Evolutionary conservation across 1,140 invertebrate species (phyloP).

Genomic region (Brachionus calyciflorus): DNA sequence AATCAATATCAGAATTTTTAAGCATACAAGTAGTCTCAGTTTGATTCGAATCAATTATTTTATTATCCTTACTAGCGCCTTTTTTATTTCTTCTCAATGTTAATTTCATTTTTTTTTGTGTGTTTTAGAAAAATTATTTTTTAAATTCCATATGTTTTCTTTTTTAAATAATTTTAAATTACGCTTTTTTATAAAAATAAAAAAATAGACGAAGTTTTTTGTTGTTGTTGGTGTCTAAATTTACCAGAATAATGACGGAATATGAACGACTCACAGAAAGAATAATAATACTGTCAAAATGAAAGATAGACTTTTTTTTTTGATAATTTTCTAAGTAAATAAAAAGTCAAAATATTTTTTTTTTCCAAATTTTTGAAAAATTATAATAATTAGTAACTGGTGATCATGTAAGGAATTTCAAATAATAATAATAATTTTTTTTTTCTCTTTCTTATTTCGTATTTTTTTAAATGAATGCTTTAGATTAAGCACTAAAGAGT

Average conservation of each 20-base stretch:
- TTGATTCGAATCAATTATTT: background rate
- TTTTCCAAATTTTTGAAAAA: no score
- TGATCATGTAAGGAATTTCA: no score
- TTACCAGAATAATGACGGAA: background rate
- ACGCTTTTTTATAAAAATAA: conserved; percentile 1
- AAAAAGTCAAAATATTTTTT: no score
- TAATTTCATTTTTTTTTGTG: conserved; percentile 43
- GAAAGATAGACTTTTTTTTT: conserved; percentile 32
- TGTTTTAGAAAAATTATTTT: no score
- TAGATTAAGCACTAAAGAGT: no score
- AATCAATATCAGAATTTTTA: background rate
- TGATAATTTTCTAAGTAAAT: conserved; percentile 13
- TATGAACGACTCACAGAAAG: no score
- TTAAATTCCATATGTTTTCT: background rate
- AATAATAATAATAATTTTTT: no score
- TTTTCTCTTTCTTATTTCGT: no score
- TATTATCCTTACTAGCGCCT: background rate
- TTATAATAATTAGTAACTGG: no score
- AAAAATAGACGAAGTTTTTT: background rate
- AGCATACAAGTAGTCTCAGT: background rate
- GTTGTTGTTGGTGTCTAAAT: background rate
- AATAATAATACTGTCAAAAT: conserved; percentile 27
- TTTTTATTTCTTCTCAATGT: conserved; percentile 41
- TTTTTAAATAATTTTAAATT: background rate
- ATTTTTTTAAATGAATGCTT: no score